These are phyloP conservation scores for Polyommatus icarus DNA, from an alignment of 2,888 invertebrate genomes.

Conservation along the genomic window DNA sequence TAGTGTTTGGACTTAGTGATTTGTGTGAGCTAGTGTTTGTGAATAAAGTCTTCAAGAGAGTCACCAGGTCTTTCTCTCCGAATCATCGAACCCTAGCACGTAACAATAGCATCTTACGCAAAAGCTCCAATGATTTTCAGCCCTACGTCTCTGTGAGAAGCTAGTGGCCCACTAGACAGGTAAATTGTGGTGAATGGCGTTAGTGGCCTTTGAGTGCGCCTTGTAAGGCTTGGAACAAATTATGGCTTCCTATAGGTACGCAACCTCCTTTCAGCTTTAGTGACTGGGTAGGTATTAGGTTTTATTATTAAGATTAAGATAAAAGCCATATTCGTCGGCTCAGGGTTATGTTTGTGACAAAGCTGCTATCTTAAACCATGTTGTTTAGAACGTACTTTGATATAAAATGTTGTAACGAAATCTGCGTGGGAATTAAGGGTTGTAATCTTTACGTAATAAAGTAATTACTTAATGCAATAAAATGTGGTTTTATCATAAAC, in stretches of 20 bases:
- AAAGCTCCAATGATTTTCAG: constrained; percentile 11
- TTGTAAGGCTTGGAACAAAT: constrained; percentile 37
- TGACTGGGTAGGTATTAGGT: constrained; percentile 8
- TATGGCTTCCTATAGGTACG: constrained; percentile 25
- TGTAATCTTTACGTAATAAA: not conserved
- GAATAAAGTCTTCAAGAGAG: too few relatives aligned
- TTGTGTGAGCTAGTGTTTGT: too few relatives aligned
- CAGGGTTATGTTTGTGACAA: not conserved
- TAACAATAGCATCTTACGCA: not conserved
- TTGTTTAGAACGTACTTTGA: not conserved
- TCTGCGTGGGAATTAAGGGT: constrained; percentile 13
- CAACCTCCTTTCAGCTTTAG: constrained; percentile 25
- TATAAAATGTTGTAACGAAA: not conserved
- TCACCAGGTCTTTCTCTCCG: too few relatives aligned
- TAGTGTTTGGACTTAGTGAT: too few relatives aligned
- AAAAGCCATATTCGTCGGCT: constrained; percentile 1
- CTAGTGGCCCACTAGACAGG: constrained; percentile 30
- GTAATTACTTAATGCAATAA: not conserved
- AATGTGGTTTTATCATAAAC: not conserved
- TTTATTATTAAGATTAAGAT: constrained; percentile 14
- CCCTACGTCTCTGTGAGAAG: constrained; percentile 30
- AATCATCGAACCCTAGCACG: too few relatives aligned
- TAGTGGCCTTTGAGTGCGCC: constrained; percentile 37
- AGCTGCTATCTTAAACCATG: not conserved
- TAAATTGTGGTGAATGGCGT: constrained; percentile 40